Base-by-base conservation (phyloP, 2,888 invertebrate genomes). In the Zygogramma bicolorata region DNA sequence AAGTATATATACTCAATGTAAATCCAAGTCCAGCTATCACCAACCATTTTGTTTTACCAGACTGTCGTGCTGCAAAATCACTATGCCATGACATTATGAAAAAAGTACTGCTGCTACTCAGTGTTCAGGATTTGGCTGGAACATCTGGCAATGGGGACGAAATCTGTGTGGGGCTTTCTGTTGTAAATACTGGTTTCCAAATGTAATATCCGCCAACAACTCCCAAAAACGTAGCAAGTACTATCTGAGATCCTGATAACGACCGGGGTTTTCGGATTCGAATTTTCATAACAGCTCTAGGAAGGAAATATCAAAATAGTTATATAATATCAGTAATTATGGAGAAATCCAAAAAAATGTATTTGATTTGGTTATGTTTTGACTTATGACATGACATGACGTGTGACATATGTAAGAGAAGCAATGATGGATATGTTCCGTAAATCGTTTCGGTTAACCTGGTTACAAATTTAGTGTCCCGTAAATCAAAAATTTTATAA, bases 121-220 rank as follows among this genome's bases (percentile, higher is more conserved):
- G 1, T 27, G 7, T 65, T 10, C 4, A 31, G 34, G 13, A 34
- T 7, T 25, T 4, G 20, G 46, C 49, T 49, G 10, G n/a, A n/a
- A n/a, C n/a, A n/a, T n/a, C n/a, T n/a, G n/a, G n/a, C n/a, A n/a
- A n/a, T 61, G 60, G 13, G 22, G 15, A 4, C 5, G 42, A 18
- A 42, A 42, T 34, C 13, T 34, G 46, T 46, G 20, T n/a, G n/a
- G n/a, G 13, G 18, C n/a, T 7, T 13, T 67, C 62, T 8, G 40
- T 71, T 38, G 79, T 73, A 53, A 87, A 80, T n/a, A 85, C 46
- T 1, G 88, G 88, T 77, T 81, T 85, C 87, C 87, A 87, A 81
- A 87, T 86, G 78, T 88, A 88, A 57, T 84, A 72, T 58, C 87
- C 87, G 46, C 85, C 82, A 7, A 83, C 13, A 10, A 86, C 76